These are phyloP conservation scores for Semaprochilodus insignis DNA, from an alignment of 2,797 vertebrate species.

Conservation along the genomic window DNA sequence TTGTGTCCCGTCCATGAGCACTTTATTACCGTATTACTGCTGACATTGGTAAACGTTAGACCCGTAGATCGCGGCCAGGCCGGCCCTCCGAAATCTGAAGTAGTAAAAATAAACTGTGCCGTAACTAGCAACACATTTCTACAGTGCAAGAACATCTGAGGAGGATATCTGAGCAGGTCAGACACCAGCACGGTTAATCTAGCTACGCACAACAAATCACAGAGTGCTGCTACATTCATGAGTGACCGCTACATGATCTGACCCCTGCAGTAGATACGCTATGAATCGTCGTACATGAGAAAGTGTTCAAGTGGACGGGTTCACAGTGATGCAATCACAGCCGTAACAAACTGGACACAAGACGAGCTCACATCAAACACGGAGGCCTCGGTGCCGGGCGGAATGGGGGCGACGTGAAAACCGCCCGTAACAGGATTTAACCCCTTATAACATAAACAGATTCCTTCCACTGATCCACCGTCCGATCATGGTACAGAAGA, in stretches of 20 bases:
- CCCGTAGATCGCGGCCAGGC: not conserved
- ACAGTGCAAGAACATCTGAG: not conserved
- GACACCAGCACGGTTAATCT: not conserved
- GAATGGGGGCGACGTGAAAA: too few species aligned
- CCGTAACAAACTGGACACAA: not conserved
- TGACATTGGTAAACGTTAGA: conserved; percentile 2
- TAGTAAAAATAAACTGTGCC: conserved; percentile 7
- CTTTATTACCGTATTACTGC: conserved; percentile 3
- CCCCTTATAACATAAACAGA: not conserved
- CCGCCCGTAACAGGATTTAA: not conserved
- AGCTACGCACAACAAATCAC: not conserved
- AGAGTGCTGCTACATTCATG: conserved; percentile 8
- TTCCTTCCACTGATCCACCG: not conserved
- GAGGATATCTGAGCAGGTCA: not conserved
- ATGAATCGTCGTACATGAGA: conserved; percentile 2
- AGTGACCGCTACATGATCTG: not conserved
- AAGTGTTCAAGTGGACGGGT: conserved; percentile 21
- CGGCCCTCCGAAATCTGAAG: not conserved
- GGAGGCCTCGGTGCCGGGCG: not conserved
- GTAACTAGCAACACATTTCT: not conserved
- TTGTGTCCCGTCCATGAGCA: not conserved
- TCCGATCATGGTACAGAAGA: not conserved
- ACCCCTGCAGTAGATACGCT: not conserved
- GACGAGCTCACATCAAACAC: not conserved
- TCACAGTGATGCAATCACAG: conserved; percentile 14